Conservation (phyloP, 2,797 vertebrate genomes). For the Enteromius trimaculatus region DNA sequence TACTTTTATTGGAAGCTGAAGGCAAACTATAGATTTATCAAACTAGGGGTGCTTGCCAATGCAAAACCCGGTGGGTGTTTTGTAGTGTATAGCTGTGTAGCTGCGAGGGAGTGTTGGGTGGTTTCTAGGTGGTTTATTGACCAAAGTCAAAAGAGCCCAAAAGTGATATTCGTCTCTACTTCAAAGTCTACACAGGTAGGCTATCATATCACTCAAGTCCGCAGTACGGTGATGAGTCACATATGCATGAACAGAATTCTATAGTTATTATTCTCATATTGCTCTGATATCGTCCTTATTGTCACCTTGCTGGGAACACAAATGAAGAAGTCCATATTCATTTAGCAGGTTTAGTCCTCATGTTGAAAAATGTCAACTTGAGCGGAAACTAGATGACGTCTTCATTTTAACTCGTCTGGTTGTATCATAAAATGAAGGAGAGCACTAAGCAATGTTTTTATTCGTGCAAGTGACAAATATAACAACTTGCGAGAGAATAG, state of each 20-base stretch:
- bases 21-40: conserved; percentile 15
- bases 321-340: background rate
- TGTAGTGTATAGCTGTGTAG: background rate
- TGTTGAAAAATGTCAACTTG: background rate
- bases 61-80: background rate
- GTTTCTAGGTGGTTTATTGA: background rate
- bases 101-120: background rate
- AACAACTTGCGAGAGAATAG: background rate
- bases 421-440: background rate
- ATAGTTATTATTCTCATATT: too few relatives aligned
- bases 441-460: background rate
- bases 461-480: background rate
- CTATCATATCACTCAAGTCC: background rate
- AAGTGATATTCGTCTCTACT: background rate
- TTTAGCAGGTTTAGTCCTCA: background rate
- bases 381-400: background rate
- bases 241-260: background rate
- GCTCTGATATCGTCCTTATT: background rate
- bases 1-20: background rate
- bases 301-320: background rate
- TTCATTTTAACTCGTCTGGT: background rate
- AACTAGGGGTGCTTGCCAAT: background rate
- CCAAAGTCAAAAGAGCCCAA: background rate
- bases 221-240: background rate
- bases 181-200: background rate